Percentiles rank a stretch among this genome's conserved stretches.
phyloP scores from a whole-genome alignment of 2,113 vertebrate genomes.

The Gasterosteus nipponicus region DNA sequence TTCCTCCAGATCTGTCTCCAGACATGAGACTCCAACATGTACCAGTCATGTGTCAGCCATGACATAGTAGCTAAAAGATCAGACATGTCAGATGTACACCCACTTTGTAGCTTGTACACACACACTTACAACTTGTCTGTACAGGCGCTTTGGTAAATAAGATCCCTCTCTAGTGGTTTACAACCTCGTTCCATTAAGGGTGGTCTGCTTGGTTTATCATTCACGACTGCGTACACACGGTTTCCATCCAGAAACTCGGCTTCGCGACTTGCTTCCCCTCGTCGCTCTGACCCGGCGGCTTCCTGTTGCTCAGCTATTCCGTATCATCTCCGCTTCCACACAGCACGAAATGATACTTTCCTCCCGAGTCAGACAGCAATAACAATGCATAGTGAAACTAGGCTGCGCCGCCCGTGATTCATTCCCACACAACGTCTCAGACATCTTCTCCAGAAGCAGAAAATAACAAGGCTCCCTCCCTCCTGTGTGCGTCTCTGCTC shows the following conservation, averaged over 20 bases:
- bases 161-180: neutral
- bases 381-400: conserved; percentile 38
- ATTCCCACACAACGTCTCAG: conserved; percentile 37
- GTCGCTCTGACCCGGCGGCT: conserved; percentile 36
- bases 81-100: neutral
- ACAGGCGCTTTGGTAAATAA: neutral
- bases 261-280: neutral
- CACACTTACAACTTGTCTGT: neutral
- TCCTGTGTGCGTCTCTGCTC: conserved; percentile 8
- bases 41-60: neutral
- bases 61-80: neutral
- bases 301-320: conserved; percentile 36
- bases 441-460: conserved; percentile 20
- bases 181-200: neutral
- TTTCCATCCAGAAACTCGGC: neutral
- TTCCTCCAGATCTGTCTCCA: neutral
- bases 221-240: neutral
- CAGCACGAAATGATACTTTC: neutral
- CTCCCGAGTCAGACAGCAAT: conserved; percentile 50
- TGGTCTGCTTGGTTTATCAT: conserved; percentile 4
- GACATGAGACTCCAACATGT: neutral
- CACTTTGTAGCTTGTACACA: neutral
- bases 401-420: conserved; percentile 29
- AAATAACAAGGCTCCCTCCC: conserved; percentile 28
- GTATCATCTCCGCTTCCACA: conserved; percentile 9